Evolutionary conservation across 2,113 vertebrate species (phyloP).

Genomic region (Chionis minor): DNA sequence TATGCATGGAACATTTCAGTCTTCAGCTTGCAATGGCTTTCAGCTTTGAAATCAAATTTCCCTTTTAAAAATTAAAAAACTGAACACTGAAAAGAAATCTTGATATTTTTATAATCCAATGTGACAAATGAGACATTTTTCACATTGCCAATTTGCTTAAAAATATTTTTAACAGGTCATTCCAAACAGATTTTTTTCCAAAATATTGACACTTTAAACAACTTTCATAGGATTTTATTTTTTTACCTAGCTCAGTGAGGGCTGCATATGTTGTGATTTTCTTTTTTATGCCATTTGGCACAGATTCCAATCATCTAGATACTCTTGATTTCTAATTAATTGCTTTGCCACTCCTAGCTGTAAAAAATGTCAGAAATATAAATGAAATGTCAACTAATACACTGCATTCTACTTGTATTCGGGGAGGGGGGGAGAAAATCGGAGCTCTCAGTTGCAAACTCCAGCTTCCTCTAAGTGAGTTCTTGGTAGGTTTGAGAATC

Average conservation of each 20-base stretch:
- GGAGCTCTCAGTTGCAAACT: neutral
- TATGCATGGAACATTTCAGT: neutral
- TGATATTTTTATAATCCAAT: neutral
- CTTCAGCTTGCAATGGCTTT: neutral
- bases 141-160: neutral
- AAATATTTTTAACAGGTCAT: neutral
- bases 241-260: neutral
- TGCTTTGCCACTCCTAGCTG: neutral
- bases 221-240: neutral
- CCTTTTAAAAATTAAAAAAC: neutral
- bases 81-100: neutral
- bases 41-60: slow-evolving; percentile 11
- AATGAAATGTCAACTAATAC: neutral
- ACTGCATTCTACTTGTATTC: neutral
- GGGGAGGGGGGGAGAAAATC: neutral
- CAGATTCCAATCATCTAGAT: neutral
- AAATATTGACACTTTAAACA: neutral
- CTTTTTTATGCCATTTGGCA: neutral
- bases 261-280: neutral
- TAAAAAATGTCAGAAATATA: slow-evolving; percentile 22
- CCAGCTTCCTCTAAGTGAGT: neutral
- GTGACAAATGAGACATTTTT: slow-evolving; percentile 25
- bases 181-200: neutral
- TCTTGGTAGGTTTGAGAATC: neutral
- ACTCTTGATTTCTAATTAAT: slow-evolving; percentile 29